Evolutionary conservation across 2,888 invertebrate genomes (phyloP), one percentile per base, ranked within the genome.

Genomic region (Phragmatobia fuliginosa): DNA sequence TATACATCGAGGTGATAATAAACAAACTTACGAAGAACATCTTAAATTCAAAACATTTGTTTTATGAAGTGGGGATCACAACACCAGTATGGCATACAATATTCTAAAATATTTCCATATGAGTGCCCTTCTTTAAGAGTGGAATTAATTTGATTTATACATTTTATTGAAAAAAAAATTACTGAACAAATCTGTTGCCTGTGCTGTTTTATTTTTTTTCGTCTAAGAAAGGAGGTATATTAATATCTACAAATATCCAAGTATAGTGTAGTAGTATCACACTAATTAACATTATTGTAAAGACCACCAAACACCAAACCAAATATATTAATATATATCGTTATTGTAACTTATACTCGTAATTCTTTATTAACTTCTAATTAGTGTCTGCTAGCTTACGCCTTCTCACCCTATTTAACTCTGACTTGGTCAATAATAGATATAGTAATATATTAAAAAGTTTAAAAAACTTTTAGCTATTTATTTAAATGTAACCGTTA

Each of bases 331-430:
- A 65, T 62, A 25, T 58, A 16, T 62, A 69, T 52, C 36, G 59
- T 32, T 66, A 62, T 64, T 52, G 64, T 52, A 56, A 38, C 58
- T 41, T 70, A 78, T 74, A 78, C 78, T 75, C 79, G 66, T 70
- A 61, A 70, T 68, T 41, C 38, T 38, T 61, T 66, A 33, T 56
- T 66, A 36, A 49, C 61, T 62, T 83, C 75, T 75, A 76, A 77
- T 77, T 92, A 92, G 91, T 88, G 85, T 92, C 89, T 91, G 92
- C 90, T 92, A 92, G 92, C 88, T 88, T 88, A 83, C 78, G 87
- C 87, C 85, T 87, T 83, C 74, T 85, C 80, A 81, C 79, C 80
- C 82, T 83, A 80, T 83, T 85, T 87, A 84, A 85, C 83, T 82
- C 88, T 90, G 90, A 91, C 91, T 87, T 89, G 89, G 90, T 92